phyloP scores from a whole-genome alignment of 2,797 vertebrate genomes.

The Tragelaphus oryx region DNA sequence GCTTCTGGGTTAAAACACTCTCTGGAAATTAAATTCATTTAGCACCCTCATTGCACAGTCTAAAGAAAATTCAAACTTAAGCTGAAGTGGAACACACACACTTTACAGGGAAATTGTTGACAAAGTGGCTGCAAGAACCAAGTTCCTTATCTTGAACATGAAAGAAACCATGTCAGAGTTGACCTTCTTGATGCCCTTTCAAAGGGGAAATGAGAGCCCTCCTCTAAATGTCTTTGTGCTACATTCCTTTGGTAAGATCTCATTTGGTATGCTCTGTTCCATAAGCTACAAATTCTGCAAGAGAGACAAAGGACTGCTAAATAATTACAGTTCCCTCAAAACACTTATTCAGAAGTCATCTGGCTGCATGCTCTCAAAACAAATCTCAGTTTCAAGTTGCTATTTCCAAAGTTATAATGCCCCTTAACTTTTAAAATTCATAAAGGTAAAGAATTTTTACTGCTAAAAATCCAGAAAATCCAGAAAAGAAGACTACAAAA shows the following conservation, averaged over 20 bases:
- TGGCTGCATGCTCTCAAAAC: background rate
- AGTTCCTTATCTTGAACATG: background rate
- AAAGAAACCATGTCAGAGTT: conserved; percentile 28
- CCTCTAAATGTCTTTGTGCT: conserved; percentile 48
- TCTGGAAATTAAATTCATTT: background rate
- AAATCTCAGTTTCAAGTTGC: background rate
- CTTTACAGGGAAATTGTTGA: background rate
- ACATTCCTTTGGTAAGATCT: background rate
- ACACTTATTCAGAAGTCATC: background rate
- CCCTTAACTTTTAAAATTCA: background rate
- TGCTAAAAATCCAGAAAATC: background rate
- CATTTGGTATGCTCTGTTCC: background rate
- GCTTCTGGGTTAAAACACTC: background rate
- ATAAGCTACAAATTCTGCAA: background rate
- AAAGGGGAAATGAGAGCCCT: conserved; percentile 1
- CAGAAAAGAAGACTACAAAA: background rate
- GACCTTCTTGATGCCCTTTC: conserved; percentile 6
- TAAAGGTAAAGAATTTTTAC: background rate
- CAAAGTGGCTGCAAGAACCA: background rate
- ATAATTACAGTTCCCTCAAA: background rate
- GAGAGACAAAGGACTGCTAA: background rate
- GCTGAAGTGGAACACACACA: background rate
- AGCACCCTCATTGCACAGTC: background rate
- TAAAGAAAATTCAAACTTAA: background rate
- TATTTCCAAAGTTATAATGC: background rate